phyloP scores from a whole-genome alignment of 2,888 invertebrate species.

The Drosophila ustulata region DNA sequence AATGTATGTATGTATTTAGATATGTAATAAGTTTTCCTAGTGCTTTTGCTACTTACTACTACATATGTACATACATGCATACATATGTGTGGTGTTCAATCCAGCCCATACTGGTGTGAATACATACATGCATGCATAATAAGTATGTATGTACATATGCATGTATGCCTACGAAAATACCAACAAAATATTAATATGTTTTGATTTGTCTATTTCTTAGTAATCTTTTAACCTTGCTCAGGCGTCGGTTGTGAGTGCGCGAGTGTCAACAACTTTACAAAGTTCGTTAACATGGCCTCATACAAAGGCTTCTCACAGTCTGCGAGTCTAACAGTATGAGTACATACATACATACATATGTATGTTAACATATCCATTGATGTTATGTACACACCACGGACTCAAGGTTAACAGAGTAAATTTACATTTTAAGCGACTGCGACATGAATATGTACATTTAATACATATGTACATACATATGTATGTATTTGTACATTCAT shows the following conservation, averaged over 20 bases:
- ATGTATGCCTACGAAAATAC: not conserved
- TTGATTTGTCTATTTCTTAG: constrained; percentile 16
- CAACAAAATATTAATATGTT: not conserved
- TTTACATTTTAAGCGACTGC: not conserved
- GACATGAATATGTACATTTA: not conserved
- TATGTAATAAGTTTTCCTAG: constrained; percentile 42
- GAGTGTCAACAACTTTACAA: constrained; percentile 46
- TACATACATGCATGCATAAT: constrained; percentile 3
- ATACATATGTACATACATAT: not conserved
- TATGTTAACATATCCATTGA: constrained; percentile 16
- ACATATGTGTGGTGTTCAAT: not conserved
- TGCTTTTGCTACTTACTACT: not conserved
- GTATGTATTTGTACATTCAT: not conserved
- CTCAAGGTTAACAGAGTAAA: constrained; percentile 3
- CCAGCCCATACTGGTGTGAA: constrained; percentile 6
- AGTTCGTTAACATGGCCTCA: constrained; percentile 57
- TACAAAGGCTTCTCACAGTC: not conserved
- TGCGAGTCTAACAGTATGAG: no score
- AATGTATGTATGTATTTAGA: not conserved
- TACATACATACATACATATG: constrained; percentile 1
- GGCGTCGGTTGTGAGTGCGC: constrained; percentile 10
- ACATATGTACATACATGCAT: not conserved
- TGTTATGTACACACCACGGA: constrained; percentile 16
- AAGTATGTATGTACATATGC: constrained; percentile 6
- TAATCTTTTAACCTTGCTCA: constrained; percentile 31